Percentiles rank a stretch among this genome's conserved stretches.
Evolutionary conservation across 1,140 invertebrate species (phyloP).

Genomic region (Thereuonema tuberculata): DNA sequence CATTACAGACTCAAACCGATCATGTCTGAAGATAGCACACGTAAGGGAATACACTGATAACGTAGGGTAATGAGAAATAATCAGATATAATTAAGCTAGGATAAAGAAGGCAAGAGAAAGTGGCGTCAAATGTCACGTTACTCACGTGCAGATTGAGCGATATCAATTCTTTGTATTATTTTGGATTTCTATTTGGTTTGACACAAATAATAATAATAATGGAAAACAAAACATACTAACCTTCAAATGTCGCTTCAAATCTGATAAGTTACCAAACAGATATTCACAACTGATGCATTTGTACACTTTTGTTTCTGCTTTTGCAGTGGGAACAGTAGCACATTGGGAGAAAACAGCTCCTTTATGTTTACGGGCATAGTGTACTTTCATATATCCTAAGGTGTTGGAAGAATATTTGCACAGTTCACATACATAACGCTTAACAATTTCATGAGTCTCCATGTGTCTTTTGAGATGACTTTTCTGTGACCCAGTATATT

Average conservation of each 20-base stretch:
- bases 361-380: constrained; percentile 1
- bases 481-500: constrained; percentile 23
- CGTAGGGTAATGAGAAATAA: too few relatives aligned
- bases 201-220: too few relatives aligned
- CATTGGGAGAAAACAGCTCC: not conserved
- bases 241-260: constrained; percentile 1
- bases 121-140: too few relatives aligned
- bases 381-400: not conserved
- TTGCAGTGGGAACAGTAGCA: not conserved
- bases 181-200: too few relatives aligned
- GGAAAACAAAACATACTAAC: too few relatives aligned
- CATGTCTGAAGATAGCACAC: too few relatives aligned
- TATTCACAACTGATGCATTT: constrained; percentile 6
- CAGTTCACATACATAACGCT: not conserved
- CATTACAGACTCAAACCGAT: too few relatives aligned
- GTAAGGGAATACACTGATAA: too few relatives aligned
- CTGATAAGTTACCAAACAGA: constrained; percentile 5
- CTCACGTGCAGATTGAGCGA: too few relatives aligned
- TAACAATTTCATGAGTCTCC: constrained; percentile 16
- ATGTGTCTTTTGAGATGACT: constrained; percentile 26
- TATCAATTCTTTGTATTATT: too few relatives aligned
- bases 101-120: too few relatives aligned
- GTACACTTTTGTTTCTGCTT: not conserved
- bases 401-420: constrained; percentile 3
- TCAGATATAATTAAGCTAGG: too few relatives aligned